Evolutionary conservation across 2,888 invertebrate genomes (phyloP).

Genomic region (Calliphora vomitoria): DNA sequence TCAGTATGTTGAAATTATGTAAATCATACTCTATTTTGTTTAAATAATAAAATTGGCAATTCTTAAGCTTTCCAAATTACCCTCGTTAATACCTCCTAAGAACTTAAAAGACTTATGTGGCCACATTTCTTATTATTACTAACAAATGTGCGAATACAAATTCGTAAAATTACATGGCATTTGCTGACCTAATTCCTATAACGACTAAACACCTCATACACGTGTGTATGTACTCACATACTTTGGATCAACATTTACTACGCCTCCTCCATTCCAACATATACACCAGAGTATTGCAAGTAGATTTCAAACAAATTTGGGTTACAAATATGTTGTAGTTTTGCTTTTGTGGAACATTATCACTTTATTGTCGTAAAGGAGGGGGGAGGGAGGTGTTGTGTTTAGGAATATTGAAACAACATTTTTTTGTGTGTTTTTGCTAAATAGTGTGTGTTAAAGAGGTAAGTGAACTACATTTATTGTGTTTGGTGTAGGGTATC

Average conservation of each 20-base stretch:
- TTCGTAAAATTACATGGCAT: constrained; percentile 21
- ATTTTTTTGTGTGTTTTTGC: not conserved
- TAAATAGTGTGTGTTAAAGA: too few relatives aligned
- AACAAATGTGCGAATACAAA: not conserved
- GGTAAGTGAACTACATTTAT: too few relatives aligned
- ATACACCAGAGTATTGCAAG: not conserved
- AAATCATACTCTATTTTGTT: too few relatives aligned
- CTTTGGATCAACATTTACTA: not conserved
- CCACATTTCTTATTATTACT: not conserved
- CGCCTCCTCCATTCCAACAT: not conserved
- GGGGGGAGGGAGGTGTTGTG: too few relatives aligned
- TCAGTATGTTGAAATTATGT: too few relatives aligned
- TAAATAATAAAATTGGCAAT: too few relatives aligned
- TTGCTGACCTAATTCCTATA: constrained; percentile 38
- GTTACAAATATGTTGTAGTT: not conserved
- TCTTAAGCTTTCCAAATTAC: constrained; percentile 2
- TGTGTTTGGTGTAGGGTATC: too few relatives aligned
- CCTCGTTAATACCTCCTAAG: constrained; percentile 5
- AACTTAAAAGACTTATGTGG: not conserved
- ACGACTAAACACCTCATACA: constrained; percentile 6
- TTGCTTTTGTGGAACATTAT: not conserved
- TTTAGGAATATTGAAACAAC: not conserved
- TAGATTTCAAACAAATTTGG: constrained; percentile 16
- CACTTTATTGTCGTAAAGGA: not conserved
- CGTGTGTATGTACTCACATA: not conserved